A percentile compares a stretch with the other conserved stretches of the same genome.
Conservation (phyloP, 2,797 vertebrate species). For the Pantherophis vulpinus region DNA sequence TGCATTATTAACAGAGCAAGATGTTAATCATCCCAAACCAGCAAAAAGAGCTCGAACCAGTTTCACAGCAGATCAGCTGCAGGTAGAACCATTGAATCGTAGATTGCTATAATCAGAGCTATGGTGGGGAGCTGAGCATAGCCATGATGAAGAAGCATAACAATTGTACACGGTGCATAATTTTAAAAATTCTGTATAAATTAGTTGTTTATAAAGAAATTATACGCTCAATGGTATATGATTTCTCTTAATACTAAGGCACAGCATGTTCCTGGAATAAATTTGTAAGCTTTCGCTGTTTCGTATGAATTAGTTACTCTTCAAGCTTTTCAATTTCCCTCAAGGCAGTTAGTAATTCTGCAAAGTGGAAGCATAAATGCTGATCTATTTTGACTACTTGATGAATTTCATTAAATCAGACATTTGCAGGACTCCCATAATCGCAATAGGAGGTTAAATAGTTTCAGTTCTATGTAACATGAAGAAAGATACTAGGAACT, state of each 20-base stretch:
- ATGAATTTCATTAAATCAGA: slow-evolving; percentile 48
- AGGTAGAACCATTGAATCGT: slow-evolving; percentile 74
- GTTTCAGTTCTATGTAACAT: slow-evolving; percentile 40
- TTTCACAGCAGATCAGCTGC: slow-evolving; percentile 95
- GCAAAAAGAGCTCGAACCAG: slow-evolving; percentile 98
- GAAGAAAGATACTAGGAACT: slow-evolving; percentile 16
- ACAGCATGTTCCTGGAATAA: slow-evolving; percentile 45
- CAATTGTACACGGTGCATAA: not conserved
- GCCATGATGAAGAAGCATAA: not conserved
- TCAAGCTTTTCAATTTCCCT: slow-evolving; percentile 51
- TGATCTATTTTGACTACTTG: slow-evolving; percentile 40
- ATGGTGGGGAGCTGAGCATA: not conserved
- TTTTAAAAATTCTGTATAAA: slow-evolving; percentile 24
- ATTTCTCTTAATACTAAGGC: slow-evolving; percentile 50
- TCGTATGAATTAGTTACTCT: slow-evolving; percentile 40
- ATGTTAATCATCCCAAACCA: slow-evolving; percentile 90
- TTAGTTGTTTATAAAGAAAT: not conserved
- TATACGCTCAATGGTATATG: slow-evolving; percentile 21
- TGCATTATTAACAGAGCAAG: slow-evolving; percentile 87
- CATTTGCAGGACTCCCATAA: slow-evolving; percentile 26
- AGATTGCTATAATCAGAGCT: slow-evolving; percentile 25
- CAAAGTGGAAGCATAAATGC: slow-evolving; percentile 51
- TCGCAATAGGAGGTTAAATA: slow-evolving; percentile 40
- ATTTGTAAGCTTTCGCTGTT: slow-evolving; percentile 46
- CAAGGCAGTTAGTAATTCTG: slow-evolving; percentile 32